phyloP scores from a whole-genome alignment of 2,797 vertebrate species.

The Hipposideros larvatus region DNA sequence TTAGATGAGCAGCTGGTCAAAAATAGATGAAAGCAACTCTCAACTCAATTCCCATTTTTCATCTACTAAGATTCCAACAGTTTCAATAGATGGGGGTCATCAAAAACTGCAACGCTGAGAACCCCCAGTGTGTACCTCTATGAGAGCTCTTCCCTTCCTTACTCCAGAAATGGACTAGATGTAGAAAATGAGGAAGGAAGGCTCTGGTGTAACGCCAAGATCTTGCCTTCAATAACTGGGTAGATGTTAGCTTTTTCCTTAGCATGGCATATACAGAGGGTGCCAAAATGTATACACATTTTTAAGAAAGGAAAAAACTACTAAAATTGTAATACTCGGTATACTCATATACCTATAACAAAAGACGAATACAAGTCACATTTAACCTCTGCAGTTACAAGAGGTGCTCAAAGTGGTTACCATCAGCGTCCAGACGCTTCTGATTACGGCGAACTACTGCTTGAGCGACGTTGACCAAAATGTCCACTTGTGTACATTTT shows the following conservation, averaged over 20 bases:
- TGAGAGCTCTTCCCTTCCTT: neutral
- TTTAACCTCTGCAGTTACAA: too few relatives aligned
- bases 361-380: too few relatives aligned
- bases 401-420: too few relatives aligned
- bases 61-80: neutral
- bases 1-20: conserved; percentile 10
- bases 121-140: neutral
- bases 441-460: too few relatives aligned
- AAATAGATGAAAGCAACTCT: conserved; percentile 61
- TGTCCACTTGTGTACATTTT: too few relatives aligned
- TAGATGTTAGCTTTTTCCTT: neutral
- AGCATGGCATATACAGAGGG: neutral
- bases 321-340: too few relatives aligned
- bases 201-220: conserved; percentile 44
- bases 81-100: neutral
- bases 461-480: too few relatives aligned
- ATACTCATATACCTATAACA: too few relatives aligned
- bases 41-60: conserved; percentile 42
- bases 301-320: too few relatives aligned
- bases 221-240: neutral
- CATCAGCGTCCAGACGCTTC: too few relatives aligned
- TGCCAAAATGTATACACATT: too few relatives aligned
- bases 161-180: conserved; percentile 48
- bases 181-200: neutral
- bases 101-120: conserved; percentile 31